Evolutionary conservation across 2,113 vertebrate species (phyloP).

Genomic region (Menidia beryllina): DNA sequence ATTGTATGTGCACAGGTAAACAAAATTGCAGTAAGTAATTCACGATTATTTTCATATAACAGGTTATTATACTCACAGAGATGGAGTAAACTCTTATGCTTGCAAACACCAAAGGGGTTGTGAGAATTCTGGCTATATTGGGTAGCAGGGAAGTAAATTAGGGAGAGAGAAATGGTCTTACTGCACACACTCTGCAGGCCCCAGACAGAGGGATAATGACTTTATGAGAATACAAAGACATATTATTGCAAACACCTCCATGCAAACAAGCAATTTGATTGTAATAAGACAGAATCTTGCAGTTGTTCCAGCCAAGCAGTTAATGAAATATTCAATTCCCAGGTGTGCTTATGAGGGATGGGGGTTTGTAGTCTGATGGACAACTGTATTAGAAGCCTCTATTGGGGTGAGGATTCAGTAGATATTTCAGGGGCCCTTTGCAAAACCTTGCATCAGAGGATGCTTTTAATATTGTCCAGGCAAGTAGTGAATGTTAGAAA

Average conservation of each 20-base stretch:
- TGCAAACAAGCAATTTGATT: constrained; percentile 64
- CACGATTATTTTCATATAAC: constrained; percentile 23
- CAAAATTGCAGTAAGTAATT: constrained; percentile 1
- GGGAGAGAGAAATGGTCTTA: constrained; percentile 39
- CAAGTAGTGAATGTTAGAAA: background rate
- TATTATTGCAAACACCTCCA: constrained; percentile 61
- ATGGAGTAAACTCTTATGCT: background rate
- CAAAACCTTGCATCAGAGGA: background rate
- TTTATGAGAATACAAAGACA: constrained; percentile 60
- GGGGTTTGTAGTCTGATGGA: background rate
- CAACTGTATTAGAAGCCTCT: background rate
- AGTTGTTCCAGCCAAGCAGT: constrained; percentile 19
- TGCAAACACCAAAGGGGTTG: constrained; percentile 34
- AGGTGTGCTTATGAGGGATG: constrained; percentile 6
- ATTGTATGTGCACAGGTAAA: background rate
- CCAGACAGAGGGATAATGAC: constrained; percentile 64
- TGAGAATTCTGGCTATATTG: constrained; percentile 30
- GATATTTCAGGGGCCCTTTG: background rate
- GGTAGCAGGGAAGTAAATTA: constrained; percentile 53
- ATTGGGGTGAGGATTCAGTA: background rate
- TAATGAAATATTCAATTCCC: constrained; percentile 52
- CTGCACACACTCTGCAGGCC: constrained; percentile 27
- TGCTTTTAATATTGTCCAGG: background rate
- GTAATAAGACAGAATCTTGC: constrained; percentile 22
- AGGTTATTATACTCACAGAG: constrained; percentile 1